phyloP scores from a whole-genome alignment of 2,113 vertebrate species.

The Sigmodon hispidus region DNA sequence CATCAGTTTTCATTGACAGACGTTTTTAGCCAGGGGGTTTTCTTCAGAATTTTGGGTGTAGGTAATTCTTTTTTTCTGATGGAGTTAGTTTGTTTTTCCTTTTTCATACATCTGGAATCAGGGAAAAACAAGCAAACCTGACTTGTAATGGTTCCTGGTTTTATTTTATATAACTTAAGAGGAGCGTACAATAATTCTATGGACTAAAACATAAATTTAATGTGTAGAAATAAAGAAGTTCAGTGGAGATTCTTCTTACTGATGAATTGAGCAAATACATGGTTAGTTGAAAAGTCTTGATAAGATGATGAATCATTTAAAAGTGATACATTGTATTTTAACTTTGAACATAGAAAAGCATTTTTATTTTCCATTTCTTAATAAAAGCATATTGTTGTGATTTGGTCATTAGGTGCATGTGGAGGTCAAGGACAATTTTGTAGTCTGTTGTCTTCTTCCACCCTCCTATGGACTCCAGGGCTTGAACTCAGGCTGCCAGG shows the following conservation, averaged over 20 bases:
- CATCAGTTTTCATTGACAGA: not conserved
- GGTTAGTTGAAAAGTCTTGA: constrained; percentile 44
- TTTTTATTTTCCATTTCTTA: constrained; percentile 41
- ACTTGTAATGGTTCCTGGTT: not conserved
- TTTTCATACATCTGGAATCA: not conserved
- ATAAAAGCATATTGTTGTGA: not conserved
- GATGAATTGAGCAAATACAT: constrained; percentile 10
- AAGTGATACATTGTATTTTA: constrained; percentile 20
- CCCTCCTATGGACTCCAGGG: not conserved
- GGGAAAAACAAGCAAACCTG: not conserved
- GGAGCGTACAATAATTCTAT: constrained; percentile 26
- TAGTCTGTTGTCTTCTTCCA: not conserved
- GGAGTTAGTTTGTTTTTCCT: not conserved
- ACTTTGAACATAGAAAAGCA: constrained; percentile 13
- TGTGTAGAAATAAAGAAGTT: constrained; percentile 27
- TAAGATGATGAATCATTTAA: constrained; percentile 49
- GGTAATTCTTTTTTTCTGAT: not conserved
- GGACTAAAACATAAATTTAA: constrained; percentile 34
- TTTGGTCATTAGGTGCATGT: not conserved
- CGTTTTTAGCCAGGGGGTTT: not conserved
- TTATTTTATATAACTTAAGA: constrained; percentile 27
- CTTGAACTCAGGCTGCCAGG: too few relatives aligned
- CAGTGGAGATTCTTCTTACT: not conserved
- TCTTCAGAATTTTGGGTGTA: constrained; percentile 28
- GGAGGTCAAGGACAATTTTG: not conserved